A percentile compares a stretch with the other conserved stretches of the same genome.
phyloP scores from a whole-genome alignment of 2,797 vertebrate species.

The Lepilemur septentrionalis region DNA sequence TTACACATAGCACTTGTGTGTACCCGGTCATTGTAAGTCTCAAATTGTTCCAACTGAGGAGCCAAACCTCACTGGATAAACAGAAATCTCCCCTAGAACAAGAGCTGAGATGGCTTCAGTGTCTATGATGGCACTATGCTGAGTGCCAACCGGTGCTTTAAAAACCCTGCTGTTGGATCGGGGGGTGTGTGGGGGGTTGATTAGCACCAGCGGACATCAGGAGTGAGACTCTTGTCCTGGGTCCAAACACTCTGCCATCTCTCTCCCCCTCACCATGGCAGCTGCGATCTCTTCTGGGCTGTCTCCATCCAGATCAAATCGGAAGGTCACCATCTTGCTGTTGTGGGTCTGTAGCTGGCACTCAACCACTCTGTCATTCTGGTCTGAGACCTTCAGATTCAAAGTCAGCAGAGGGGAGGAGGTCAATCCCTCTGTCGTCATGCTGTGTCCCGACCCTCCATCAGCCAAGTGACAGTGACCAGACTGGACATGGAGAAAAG shows the following conservation, averaged over 20 bases:
- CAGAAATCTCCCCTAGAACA: neutral
- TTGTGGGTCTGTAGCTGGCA: conserved; percentile 99
- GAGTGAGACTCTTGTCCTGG: accelerated
- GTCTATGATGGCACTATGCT: neutral
- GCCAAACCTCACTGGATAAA: neutral
- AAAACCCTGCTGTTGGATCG: neutral
- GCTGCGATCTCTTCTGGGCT: conserved; percentile 96
- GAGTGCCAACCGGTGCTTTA: neutral
- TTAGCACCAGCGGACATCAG: neutral
- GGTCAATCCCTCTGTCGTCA: neutral
- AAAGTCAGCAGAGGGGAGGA: neutral
- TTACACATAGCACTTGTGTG: neutral
- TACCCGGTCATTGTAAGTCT: neutral
- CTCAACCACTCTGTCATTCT: conserved; percentile 96
- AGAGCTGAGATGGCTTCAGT: neutral
- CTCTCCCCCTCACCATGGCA: conserved; percentile 91
- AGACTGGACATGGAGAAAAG: neutral
- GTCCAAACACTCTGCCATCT: neutral
- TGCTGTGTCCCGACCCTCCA: neutral
- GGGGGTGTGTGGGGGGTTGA: no score
- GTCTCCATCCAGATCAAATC: conserved; percentile 97
- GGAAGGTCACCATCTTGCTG: conserved; percentile 99
- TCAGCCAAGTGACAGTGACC: neutral
- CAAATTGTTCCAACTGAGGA: neutral
- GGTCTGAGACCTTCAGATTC: conserved; percentile 92